Percentiles rank a stretch among this genome's conserved stretches.
These are phyloP conservation scores for Fulmarus glacialis DNA, from an alignment of 2,113 vertebrate genomes.

Conservation along the genomic window DNA sequence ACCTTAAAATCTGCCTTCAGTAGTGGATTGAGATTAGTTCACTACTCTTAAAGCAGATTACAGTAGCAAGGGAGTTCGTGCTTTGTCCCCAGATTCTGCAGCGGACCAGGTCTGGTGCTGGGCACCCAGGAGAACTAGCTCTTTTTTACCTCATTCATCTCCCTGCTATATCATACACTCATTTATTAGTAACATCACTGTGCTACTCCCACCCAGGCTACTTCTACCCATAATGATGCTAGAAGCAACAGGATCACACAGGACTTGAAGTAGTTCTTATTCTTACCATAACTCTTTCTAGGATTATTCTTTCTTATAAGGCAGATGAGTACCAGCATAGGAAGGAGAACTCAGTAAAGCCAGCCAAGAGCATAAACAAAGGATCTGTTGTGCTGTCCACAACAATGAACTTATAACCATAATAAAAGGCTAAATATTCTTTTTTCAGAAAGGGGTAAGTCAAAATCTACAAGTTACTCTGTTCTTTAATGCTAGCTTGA, in stretches of 20 bases:
- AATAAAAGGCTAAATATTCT: not conserved
- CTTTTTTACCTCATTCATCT: not conserved
- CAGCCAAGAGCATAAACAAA: not conserved
- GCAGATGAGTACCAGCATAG: not conserved
- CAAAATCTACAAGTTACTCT: not conserved
- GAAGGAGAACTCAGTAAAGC: not conserved
- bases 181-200: not conserved
- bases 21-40: not conserved
- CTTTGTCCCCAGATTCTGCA: not conserved
- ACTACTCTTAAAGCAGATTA: not conserved
- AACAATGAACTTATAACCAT: not conserved
- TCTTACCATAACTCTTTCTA: not conserved
- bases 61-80: not conserved
- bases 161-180: not conserved
- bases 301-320: not conserved
- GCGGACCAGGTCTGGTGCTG: not conserved
- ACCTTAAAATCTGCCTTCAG: not conserved
- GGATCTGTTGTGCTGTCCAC: slow-evolving; percentile 6
- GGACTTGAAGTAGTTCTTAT: not conserved
- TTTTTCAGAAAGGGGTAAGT: slow-evolving; percentile 29
- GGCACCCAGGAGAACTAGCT: not conserved
- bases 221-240: not conserved
- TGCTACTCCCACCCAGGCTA: not conserved
- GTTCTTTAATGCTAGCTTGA: not conserved
- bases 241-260: not conserved